These are phyloP conservation scores for Eufriesea mexicana DNA, from an alignment of 1,140 invertebrate genomes.

Conservation along the genomic window DNA sequence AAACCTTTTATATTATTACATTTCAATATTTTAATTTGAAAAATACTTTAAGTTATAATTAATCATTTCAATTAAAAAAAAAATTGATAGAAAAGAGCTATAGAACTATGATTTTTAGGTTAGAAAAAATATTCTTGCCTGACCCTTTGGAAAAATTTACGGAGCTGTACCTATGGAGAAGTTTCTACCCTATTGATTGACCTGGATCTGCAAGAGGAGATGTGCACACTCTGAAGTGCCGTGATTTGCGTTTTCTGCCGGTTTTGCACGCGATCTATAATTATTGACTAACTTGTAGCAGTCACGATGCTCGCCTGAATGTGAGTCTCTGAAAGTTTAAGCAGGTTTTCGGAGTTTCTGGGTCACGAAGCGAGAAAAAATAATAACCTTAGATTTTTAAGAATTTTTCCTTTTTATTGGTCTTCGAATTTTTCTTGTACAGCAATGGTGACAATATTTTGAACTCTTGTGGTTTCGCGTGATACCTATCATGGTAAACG, in stretches of 20 bases:
- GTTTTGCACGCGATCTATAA: conserved; percentile 49
- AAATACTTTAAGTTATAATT: not conserved
- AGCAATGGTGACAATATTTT: conserved; percentile 42
- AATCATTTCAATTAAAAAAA: not conserved
- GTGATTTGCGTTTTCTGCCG: conserved; percentile 36
- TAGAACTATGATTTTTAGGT: too few species aligned
- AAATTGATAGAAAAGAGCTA: too few species aligned
- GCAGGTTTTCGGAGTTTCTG: not conserved
- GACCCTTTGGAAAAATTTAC: not conserved
- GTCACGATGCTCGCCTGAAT: conserved; percentile 8
- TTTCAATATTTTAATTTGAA: not conserved
- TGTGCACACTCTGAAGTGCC: not conserved
- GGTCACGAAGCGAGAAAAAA: not conserved
- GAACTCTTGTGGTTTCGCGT: not conserved
- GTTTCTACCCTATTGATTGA: conserved; percentile 43
- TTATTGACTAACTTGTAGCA: conserved; percentile 24
- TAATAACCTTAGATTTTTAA: not conserved
- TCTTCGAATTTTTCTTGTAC: conserved; percentile 31
- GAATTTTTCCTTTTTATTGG: conserved; percentile 39
- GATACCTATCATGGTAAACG: too few species aligned
- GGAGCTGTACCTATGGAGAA: not conserved
- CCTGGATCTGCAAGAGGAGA: conserved; percentile 10
- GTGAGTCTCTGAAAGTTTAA: not conserved
- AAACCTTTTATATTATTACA: too few species aligned
- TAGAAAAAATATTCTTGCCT: too few species aligned